A percentile compares a stretch with the other conserved stretches of the same genome.
Evolutionary conservation across 2,113 vertebrate genomes (phyloP).

Genomic region (Pelodiscus sinensis): DNA sequence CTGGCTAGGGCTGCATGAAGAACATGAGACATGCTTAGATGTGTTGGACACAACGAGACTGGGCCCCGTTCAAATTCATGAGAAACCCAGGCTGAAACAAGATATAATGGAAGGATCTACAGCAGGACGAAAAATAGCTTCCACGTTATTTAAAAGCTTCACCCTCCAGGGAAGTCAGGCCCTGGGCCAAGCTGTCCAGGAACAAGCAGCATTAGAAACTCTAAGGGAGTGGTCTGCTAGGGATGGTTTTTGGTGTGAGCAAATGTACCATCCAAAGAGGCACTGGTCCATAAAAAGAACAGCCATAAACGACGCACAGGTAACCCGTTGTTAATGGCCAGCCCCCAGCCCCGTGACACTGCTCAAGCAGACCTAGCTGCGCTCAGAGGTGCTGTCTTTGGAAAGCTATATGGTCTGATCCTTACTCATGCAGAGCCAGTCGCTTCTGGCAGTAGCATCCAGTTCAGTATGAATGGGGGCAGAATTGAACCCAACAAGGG

Average conservation of each 20-base stretch:
- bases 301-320: background rate
- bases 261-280: background rate
- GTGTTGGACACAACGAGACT: background rate
- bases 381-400: background rate
- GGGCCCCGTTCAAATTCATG: background rate
- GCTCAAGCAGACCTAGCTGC: background rate
- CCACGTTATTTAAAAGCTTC: background rate
- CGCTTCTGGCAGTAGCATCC: background rate
- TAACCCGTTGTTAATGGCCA: background rate
- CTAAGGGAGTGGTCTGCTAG: background rate
- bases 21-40: background rate
- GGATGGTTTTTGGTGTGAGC: background rate
- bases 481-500: background rate
- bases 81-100: background rate
- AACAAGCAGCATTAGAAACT: background rate
- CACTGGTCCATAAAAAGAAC: background rate
- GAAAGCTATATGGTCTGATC: background rate
- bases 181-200: background rate
- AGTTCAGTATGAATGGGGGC: background rate
- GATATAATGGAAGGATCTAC: background rate
- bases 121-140: background rate
- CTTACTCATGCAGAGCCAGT: background rate
- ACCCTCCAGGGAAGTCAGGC: accelerated
- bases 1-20: background rate
- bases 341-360: background rate